Evolutionary conservation across 2,797 vertebrate genomes (phyloP).

Genomic region (Pampus argenteus): DNA sequence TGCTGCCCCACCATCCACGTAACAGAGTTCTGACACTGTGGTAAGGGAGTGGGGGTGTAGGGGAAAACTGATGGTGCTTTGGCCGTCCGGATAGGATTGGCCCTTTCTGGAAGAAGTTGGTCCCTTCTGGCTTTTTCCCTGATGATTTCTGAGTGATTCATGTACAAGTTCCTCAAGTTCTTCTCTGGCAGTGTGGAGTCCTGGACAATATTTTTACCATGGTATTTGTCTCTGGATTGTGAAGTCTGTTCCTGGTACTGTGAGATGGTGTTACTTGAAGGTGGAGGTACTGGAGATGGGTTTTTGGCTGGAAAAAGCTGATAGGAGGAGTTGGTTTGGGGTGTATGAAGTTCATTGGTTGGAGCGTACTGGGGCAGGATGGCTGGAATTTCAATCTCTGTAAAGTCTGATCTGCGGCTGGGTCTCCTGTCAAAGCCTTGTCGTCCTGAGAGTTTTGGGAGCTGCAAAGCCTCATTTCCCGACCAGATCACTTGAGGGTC

Average conservation of each 20-base stretch:
- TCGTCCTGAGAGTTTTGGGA: conserved; percentile 83
- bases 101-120: conserved; percentile 65
- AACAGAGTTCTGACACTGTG: conserved; percentile 54
- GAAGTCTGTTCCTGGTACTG: conserved; percentile 71
- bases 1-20: conserved; percentile 78
- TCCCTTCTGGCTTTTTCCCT: conserved; percentile 71
- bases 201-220: conserved; percentile 56
- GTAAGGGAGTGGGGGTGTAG: conserved; percentile 63
- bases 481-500: conserved; percentile 81
- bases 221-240: conserved; percentile 67
- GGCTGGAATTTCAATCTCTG: conserved; percentile 87
- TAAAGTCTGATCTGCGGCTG: conserved; percentile 84
- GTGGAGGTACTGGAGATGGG: conserved; percentile 65
- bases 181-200: conserved; percentile 72
- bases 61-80: conserved; percentile 72
- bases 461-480: conserved; percentile 82
- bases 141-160: conserved; percentile 77
- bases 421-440: conserved; percentile 72
- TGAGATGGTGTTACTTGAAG: conserved; percentile 56
- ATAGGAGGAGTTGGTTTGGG: conserved; percentile 81
- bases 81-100: conserved; percentile 48
- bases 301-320: conserved; percentile 85
- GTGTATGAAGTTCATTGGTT: conserved; percentile 63
- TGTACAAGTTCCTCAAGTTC: conserved; percentile 78
- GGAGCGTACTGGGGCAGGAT: conserved; percentile 75